phyloP scores from a whole-genome alignment of 2,888 invertebrate genomes.

The Pachydiplax longipennis region DNA sequence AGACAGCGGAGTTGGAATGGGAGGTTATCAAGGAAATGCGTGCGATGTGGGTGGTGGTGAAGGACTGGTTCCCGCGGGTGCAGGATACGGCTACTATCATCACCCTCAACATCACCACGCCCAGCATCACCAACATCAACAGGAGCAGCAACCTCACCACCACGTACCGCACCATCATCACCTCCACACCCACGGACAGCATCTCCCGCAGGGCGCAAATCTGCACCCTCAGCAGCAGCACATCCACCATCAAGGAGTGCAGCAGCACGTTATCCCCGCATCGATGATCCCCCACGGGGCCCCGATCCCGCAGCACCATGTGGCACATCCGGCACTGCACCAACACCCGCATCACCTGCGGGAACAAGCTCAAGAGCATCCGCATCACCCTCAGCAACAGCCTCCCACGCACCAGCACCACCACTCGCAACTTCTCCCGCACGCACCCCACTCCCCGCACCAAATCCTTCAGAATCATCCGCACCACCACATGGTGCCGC shows the following conservation, averaged over 20 bases:
- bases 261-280: conserved; percentile 48
- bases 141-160: conserved; percentile 50
- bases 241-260: conserved; percentile 32
- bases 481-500: conserved; percentile 56
- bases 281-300: conserved; percentile 41
- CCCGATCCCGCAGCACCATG: conserved; percentile 50
- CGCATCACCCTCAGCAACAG: conserved; percentile 59
- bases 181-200: conserved; percentile 69
- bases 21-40: conserved; percentile 35
- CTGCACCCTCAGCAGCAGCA: conserved; percentile 63
- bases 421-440: conserved; percentile 50
- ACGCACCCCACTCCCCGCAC: conserved; percentile 49
- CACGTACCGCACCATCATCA: conserved; percentile 66
- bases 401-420: conserved; percentile 57
- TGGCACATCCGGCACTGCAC: conserved; percentile 54
- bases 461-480: conserved; percentile 55
- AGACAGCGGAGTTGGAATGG: conserved; percentile 48
- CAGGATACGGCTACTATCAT: conserved; percentile 61
- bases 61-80: background rate
- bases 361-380: conserved; percentile 57
- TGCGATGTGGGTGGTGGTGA: conserved; percentile 32
- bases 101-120: conserved; percentile 66
- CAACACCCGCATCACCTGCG: conserved; percentile 47
- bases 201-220: conserved; percentile 60
- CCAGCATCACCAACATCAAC: conserved; percentile 46